Percentiles rank a stretch among this genome's conserved stretches.
Evolutionary conservation across 2,113 vertebrate species (phyloP).

Genomic region (Cricetomys ansorgei): DNA sequence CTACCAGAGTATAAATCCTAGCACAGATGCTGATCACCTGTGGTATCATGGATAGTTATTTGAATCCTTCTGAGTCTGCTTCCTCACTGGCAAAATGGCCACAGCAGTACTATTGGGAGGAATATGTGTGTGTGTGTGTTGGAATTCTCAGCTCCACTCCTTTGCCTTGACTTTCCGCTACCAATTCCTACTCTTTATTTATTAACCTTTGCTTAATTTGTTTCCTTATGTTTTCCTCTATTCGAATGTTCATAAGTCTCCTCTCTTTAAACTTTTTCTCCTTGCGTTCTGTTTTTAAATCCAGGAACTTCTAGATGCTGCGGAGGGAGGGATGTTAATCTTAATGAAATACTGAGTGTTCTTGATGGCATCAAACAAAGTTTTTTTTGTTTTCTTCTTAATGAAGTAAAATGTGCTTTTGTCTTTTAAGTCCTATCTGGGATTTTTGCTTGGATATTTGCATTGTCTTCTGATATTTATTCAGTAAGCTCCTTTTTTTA

Average conservation of each 20-base stretch:
- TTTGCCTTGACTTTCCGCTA: neutral
- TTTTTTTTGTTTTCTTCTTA: too few relatives aligned
- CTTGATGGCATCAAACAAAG: neutral
- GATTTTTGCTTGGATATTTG: slow-evolving; percentile 42
- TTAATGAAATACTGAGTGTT: neutral
- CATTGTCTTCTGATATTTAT: slow-evolving; percentile 19
- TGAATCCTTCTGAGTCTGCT: neutral
- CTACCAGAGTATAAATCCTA: neutral
- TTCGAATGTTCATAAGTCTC: neutral
- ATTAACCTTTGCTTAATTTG: neutral
- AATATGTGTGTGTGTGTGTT: neutral
- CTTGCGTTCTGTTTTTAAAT: neutral
- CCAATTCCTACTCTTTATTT: neutral
- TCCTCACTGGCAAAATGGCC: neutral
- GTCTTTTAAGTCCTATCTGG: neutral
- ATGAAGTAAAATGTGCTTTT: neutral
- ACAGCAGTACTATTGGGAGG: neutral
- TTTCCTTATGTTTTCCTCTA: neutral
- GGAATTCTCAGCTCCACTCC: neutral
- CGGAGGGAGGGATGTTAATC: neutral
- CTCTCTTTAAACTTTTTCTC: slow-evolving; percentile 16
- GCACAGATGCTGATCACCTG: neutral
- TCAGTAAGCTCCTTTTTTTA: slow-evolving; percentile 10
- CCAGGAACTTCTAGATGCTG: neutral
- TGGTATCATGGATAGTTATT: neutral